These are phyloP conservation scores for Hipparchia sbordonii DNA, from an alignment of 2,888 invertebrate species.

Conservation along the genomic window DNA sequence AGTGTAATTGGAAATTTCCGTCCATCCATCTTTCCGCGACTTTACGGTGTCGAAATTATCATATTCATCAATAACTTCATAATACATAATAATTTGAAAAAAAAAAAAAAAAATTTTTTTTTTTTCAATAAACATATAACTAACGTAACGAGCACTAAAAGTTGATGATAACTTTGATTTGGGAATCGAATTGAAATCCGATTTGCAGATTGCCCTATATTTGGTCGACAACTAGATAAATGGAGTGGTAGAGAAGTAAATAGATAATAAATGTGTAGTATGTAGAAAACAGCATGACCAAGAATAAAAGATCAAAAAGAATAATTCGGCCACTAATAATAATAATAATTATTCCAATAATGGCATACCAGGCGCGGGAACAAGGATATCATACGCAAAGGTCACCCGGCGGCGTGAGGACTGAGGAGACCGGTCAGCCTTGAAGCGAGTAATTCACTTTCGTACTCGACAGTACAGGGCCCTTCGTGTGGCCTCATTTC, in stretches of 20 bases:
- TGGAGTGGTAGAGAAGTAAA: too few species aligned
- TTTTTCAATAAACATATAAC: too few species aligned
- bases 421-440: slow-evolving; percentile 81
- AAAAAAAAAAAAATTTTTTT: too few species aligned
- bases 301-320: not conserved
- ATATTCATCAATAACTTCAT: too few species aligned
- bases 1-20: too few species aligned
- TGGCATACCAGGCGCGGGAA: slow-evolving; percentile 63
- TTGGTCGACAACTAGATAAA: not conserved
- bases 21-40: too few species aligned
- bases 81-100: too few species aligned
- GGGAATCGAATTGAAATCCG: not conserved
- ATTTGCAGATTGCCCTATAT: not conserved
- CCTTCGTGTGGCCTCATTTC: slow-evolving; percentile 79
- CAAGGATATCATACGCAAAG: slow-evolving; percentile 80
- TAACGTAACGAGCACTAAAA: not conserved
- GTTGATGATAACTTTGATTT: not conserved
- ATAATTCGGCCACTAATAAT: slow-evolving; percentile 16
- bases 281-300: not conserved
- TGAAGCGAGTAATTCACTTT: slow-evolving; percentile 77
- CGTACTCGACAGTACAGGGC: slow-evolving; percentile 67
- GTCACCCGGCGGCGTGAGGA: slow-evolving; percentile 78
- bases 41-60: too few species aligned
- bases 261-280: too few species aligned
- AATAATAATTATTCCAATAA: slow-evolving; percentile 28